A percentile compares a stretch with the other conserved stretches of the same genome.
Conservation (phyloP, 2,797 vertebrate species). For the Halcyon leucocephala region DNA sequence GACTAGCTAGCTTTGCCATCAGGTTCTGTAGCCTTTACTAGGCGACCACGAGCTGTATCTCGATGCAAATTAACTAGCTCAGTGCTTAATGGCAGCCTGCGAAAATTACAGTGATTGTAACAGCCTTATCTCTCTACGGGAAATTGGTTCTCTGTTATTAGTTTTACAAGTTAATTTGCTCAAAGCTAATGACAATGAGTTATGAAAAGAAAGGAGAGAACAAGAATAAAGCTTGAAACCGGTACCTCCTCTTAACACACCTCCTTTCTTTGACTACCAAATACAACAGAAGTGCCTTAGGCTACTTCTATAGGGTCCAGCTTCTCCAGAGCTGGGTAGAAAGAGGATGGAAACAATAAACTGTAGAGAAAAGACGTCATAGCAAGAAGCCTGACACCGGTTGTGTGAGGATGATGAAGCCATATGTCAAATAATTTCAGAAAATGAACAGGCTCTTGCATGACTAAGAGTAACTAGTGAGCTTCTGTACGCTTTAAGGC, state of each 20-base stretch:
- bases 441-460: slow-evolving; percentile 1
- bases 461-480: slow-evolving; percentile 33
- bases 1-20: not conserved
- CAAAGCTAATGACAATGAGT: not conserved
- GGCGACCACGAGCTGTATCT: not conserved
- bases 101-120: slow-evolving; percentile 12
- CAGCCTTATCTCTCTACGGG: not conserved
- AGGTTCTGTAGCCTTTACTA: not conserved
- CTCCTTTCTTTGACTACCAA: not conserved
- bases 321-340: not conserved
- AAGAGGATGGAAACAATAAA: not conserved
- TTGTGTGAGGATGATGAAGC: not conserved
- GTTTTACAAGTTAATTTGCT: not conserved
- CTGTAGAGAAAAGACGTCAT: not conserved
- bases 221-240: not conserved
- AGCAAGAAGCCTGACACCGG: not conserved
- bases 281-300: not conserved
- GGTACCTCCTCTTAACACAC: not conserved
- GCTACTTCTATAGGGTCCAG: not conserved
- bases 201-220: not conserved
- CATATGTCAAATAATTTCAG: not conserved
- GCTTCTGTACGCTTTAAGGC: not conserved
- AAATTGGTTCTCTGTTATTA: not conserved
- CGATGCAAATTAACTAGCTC: slow-evolving; percentile 23
- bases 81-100: not conserved